Conservation (phyloP, 2,888 invertebrate species). For the Holacanthella duospinosa region DNA sequence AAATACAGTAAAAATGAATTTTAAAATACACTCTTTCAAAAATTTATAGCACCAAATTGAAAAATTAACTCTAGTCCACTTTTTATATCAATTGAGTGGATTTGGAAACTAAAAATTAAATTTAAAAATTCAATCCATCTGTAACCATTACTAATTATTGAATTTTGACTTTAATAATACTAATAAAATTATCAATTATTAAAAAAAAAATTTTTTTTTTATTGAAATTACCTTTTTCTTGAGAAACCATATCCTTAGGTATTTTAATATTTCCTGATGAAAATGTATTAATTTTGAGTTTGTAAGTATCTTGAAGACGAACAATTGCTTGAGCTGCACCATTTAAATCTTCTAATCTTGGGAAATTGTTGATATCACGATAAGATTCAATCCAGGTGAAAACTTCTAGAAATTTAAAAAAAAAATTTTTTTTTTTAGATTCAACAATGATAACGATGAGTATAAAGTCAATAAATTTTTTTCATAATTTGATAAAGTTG, state of each 20-base stretch:
- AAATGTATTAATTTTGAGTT: constrained; percentile 37
- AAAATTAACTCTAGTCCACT: too few species aligned
- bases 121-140: not conserved
- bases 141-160: too few species aligned
- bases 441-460: not conserved
- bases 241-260: constrained; percentile 14
- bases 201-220: not conserved
- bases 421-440: not conserved
- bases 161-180: too few species aligned
- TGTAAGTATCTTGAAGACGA: constrained; percentile 39
- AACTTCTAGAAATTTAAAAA: constrained; percentile 27
- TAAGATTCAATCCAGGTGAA: constrained; percentile 35
- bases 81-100: too few species aligned
- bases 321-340: constrained; percentile 40
- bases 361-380: constrained; percentile 37
- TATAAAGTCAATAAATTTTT: not conserved
- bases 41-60: too few species aligned
- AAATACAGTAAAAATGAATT: too few species aligned
- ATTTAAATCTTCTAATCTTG: constrained; percentile 38
- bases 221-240: constrained; percentile 8
- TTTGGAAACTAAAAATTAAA: too few species aligned
- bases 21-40: too few species aligned
- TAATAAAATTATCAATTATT: too few species aligned
- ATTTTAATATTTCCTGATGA: constrained; percentile 34
- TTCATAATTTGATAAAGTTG: not conserved